A percentile compares a stretch with the other conserved stretches of the same genome.
These are phyloP conservation scores for Acrobasis consociella DNA, from an alignment of 2,888 invertebrate species.

Conservation along the genomic window DNA sequence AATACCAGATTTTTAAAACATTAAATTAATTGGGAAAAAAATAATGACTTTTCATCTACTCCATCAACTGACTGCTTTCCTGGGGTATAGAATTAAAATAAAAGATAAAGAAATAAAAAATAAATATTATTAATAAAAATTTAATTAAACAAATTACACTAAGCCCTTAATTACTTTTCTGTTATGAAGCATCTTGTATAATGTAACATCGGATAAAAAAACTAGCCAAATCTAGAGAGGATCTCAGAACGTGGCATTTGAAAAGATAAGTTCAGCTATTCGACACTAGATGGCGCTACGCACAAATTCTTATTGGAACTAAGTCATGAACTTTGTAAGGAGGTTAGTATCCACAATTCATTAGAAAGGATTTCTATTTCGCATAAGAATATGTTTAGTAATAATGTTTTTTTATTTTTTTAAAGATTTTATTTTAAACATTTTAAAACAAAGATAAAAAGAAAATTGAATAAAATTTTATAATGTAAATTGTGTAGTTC, in stretches of 20 bases:
- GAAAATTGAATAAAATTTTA: neutral
- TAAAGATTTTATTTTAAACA: neutral
- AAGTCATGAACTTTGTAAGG: no score
- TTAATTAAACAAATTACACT: no score
- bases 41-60: no score
- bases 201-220: no score
- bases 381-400: neutral
- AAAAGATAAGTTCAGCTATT: slow-evolving; percentile 36
- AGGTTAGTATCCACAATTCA: neutral
- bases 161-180: no score
- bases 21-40: neutral
- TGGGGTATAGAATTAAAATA: neutral
- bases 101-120: neutral
- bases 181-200: no score
- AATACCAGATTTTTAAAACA: no score
- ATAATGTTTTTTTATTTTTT: neutral
- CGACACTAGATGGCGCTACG: slow-evolving; percentile 45
- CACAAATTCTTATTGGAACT: slow-evolving; percentile 3
- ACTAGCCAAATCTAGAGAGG: no score
- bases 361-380: neutral
- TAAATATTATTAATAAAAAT: no score
- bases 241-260: no score
- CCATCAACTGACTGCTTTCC: no score
- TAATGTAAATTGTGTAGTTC: neutral
- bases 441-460: neutral